Evolutionary conservation across 1,140 invertebrate genomes (phyloP).

Genomic region (Aphaenogaster ashmeadi): DNA sequence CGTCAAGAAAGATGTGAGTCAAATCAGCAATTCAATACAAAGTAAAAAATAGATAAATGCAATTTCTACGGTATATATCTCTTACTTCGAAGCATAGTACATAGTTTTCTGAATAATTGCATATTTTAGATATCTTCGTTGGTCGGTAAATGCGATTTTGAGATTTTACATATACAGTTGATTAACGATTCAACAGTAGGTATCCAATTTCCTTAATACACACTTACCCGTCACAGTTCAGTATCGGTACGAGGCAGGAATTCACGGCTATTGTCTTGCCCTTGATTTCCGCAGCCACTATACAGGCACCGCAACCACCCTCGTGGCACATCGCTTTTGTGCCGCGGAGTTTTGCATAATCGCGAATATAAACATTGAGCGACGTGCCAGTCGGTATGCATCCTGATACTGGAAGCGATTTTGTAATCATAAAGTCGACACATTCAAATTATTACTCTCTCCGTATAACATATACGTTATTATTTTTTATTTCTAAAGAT

Average conservation of each 20-base stretch:
- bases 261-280: constrained; percentile 90
- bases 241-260: constrained; percentile 87
- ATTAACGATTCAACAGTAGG: no score
- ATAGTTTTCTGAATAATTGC: no score
- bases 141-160: no score
- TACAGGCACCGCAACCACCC: constrained; percentile 94
- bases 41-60: no score
- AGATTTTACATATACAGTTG: no score
- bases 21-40: no score
- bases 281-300: constrained; percentile 89
- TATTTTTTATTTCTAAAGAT: neutral
- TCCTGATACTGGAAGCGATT: constrained; percentile 80
- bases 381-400: constrained; percentile 87
- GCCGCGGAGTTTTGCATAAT: constrained; percentile 90
- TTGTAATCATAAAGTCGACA: neutral
- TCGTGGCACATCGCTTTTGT: constrained; percentile 94
- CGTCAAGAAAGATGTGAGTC: no score
- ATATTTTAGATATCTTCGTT: no score
- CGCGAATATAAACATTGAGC: constrained; percentile 91
- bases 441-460: neutral
- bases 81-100: no score
- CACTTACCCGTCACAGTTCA: constrained; percentile 88
- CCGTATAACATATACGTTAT: neutral
- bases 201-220: no score
- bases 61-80: no score